Conservation (phyloP, 2,888 invertebrate species). For the Gastracanthus pulcherrimus region DNA sequence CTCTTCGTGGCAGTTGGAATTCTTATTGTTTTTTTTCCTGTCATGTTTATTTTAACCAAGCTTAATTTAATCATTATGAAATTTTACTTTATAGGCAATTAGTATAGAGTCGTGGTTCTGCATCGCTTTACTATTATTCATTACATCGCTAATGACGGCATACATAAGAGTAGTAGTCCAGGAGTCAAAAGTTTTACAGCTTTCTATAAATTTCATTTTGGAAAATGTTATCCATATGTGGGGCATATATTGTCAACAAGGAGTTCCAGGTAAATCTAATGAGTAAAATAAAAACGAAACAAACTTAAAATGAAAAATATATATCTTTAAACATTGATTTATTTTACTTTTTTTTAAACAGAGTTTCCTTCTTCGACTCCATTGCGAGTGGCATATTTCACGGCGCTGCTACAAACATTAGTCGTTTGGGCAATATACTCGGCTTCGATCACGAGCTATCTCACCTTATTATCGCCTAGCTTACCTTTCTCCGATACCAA, state of each 20-base stretch:
- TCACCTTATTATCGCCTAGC: conserved; percentile 59
- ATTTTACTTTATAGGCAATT: conserved; percentile 24
- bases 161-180: background rate
- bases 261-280: conserved; percentile 43
- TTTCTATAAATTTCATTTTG: conserved; percentile 1
- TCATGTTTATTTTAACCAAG: background rate
- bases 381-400: conserved; percentile 44
- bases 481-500: conserved; percentile 68
- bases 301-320: background rate
- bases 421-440: conserved; percentile 68
- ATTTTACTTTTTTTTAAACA: background rate
- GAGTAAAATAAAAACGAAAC: background rate
- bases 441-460: conserved; percentile 67
- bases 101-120: conserved; percentile 11
- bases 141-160: background rate
- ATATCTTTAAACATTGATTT: background rate
- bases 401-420: conserved; percentile 57
- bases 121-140: background rate
- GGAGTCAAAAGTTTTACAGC: background rate
- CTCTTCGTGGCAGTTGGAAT: too few relatives aligned
- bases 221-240: conserved; percentile 51
- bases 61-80: background rate
- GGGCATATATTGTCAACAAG: conserved; percentile 64
- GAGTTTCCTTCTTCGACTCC: conserved; percentile 41
- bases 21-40: too few relatives aligned